Evolutionary conservation across 2,888 invertebrate species (phyloP).

Genomic region (Dicranocentrus wangi): DNA sequence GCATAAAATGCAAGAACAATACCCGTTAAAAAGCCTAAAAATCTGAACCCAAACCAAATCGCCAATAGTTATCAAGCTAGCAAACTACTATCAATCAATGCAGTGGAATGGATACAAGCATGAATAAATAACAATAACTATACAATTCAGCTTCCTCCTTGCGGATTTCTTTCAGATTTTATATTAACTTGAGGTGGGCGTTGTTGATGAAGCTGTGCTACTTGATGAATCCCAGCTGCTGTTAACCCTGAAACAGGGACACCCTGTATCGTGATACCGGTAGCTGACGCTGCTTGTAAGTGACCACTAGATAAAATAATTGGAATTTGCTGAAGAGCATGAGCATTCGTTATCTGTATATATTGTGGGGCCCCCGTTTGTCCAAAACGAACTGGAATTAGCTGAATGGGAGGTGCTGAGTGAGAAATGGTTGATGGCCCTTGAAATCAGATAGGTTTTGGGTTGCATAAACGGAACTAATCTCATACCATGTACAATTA

Average conservation of each 20-base stretch:
- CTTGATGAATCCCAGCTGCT: slow-evolving; percentile 30
- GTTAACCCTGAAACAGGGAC: slow-evolving; percentile 40
- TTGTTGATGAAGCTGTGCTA: slow-evolving; percentile 39
- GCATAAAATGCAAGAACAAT: too few species aligned
- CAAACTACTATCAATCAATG: too few species aligned
- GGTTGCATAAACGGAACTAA: neutral
- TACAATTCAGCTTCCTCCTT: neutral
- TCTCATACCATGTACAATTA: too few species aligned
- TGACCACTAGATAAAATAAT: slow-evolving; percentile 41
- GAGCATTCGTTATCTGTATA: slow-evolving; percentile 42
- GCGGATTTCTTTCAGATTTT: slow-evolving; percentile 21
- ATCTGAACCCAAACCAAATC: too few species aligned
- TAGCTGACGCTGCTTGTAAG: slow-evolving; percentile 22
- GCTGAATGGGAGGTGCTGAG: slow-evolving; percentile 35
- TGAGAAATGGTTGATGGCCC: neutral
- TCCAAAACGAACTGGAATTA: slow-evolving; percentile 47
- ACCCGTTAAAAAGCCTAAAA: too few species aligned
- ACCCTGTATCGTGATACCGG: slow-evolving; percentile 47
- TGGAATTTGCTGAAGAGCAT: slow-evolving; percentile 42
- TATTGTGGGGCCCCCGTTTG: slow-evolving; percentile 17
- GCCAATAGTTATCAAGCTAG: too few species aligned
- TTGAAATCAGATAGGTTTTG: neutral
- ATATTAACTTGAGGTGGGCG: slow-evolving; percentile 20
- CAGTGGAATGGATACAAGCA: too few species aligned
- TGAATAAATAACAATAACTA: too few species aligned